Evolutionary conservation across 2,113 vertebrate species (phyloP).

Genomic region (Triplophysa tibetana): DNA sequence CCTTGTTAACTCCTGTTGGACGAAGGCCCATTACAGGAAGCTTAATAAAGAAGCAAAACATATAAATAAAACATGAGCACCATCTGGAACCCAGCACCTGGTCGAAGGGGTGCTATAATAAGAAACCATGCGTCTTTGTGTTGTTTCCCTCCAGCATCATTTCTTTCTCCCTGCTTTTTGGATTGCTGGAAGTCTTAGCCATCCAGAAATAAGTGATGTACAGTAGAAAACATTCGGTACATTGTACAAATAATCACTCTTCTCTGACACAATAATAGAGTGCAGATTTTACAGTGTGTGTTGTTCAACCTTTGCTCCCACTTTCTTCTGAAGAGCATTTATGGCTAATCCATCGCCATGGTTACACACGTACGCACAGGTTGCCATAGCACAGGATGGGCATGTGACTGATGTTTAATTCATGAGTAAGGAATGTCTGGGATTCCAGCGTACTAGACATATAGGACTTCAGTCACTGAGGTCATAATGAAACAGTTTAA

Average conservation of each 20-base stretch:
- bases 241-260: constrained; percentile 5
- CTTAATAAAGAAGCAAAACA: constrained; percentile 34
- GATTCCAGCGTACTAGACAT: constrained; percentile 30
- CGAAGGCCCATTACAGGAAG: constrained; percentile 22
- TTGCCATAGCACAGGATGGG: constrained; percentile 51
- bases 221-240: not conserved
- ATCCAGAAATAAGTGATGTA: not conserved
- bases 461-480: constrained; percentile 9
- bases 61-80: constrained; percentile 44
- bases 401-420: constrained; percentile 54
- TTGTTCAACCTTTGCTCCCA: constrained; percentile 53
- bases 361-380: constrained; percentile 51
- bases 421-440: constrained; percentile 37
- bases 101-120: constrained; percentile 34
- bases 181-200: not conserved
- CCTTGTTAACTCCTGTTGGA: constrained; percentile 8
- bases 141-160: constrained; percentile 1
- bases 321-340: constrained; percentile 54
- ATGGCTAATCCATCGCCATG: constrained; percentile 55
- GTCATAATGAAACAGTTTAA: not conserved
- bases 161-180: not conserved
- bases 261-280: not conserved
- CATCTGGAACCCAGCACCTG: constrained; percentile 39
- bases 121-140: constrained; percentile 28
- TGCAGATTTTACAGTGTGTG: constrained; percentile 32